phyloP scores from a whole-genome alignment of 1,140 invertebrate genomes.

The Pomacea maculata region DNA sequence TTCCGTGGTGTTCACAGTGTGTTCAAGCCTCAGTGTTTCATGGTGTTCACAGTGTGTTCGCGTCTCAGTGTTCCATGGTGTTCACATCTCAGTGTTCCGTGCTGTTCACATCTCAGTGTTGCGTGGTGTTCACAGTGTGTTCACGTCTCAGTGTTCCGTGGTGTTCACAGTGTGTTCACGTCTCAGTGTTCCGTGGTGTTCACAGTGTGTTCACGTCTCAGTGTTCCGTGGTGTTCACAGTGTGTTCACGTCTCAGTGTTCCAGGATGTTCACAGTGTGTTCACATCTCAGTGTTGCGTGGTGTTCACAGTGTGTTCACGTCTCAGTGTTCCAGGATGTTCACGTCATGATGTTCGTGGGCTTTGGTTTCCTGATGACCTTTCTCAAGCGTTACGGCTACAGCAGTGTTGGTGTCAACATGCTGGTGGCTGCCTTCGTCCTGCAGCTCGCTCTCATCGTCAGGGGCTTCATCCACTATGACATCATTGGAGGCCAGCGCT shows the following conservation, averaged over 20 bases:
- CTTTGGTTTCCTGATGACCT: slow-evolving; percentile 97
- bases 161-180: neutral
- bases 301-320: neutral
- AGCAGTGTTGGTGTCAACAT: slow-evolving; percentile 89
- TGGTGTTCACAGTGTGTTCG: neutral
- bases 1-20: neutral
- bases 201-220: slow-evolving; percentile 67
- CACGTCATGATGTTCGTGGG: slow-evolving; percentile 98
- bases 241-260: neutral
- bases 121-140: neutral
- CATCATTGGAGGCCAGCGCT: slow-evolving; percentile 34
- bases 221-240: neutral
- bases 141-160: too few species aligned
- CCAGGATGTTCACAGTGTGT: neutral
- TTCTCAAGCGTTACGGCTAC: slow-evolving; percentile 89
- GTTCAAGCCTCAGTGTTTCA: neutral
- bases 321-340: slow-evolving; percentile 86
- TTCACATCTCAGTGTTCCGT: slow-evolving; percentile 76
- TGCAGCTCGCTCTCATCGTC: slow-evolving; percentile 62
- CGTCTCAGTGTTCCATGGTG: neutral
- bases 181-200: slow-evolving; percentile 87
- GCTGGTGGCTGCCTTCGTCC: slow-evolving; percentile 70
- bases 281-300: neutral
- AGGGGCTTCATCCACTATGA: slow-evolving; percentile 52
- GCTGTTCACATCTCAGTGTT: slow-evolving; percentile 82